Evolutionary conservation across 2,797 vertebrate species (phyloP).

Genomic region (Thamnophis elegans): DNA sequence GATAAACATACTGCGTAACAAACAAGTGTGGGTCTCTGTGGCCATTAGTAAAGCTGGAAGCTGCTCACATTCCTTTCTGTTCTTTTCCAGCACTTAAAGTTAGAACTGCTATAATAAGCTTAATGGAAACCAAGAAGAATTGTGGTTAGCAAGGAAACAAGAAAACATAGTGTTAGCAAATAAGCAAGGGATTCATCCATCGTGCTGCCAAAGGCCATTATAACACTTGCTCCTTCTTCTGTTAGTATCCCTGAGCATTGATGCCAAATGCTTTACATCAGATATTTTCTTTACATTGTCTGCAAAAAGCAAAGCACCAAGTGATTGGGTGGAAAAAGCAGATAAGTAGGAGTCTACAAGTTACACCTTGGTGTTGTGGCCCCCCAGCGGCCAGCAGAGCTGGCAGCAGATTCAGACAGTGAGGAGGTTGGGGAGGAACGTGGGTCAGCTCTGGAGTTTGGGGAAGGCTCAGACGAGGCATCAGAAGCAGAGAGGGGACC

Average conservation of each 20-base stretch:
- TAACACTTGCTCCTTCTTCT: not conserved
- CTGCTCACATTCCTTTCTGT: slow-evolving; percentile 27
- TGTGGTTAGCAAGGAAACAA: slow-evolving; percentile 26
- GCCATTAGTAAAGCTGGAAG: not conserved
- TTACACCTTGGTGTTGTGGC: not conserved
- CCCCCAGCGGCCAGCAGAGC: too few species aligned
- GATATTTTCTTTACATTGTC: slow-evolving; percentile 22
- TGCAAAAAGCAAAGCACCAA: not conserved
- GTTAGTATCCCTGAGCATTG: not conserved
- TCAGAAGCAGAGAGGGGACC: too few species aligned
- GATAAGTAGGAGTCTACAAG: not conserved
- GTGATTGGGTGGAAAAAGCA: not conserved
- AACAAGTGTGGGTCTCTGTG: not conserved
- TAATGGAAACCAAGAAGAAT: slow-evolving; percentile 33
- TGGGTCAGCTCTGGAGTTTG: too few species aligned
- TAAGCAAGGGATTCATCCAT: slow-evolving; percentile 14
- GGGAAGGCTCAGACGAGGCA: too few species aligned
- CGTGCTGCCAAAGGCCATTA: not conserved
- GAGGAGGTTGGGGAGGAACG: too few species aligned
- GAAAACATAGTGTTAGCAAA: not conserved
- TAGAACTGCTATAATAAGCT: not conserved
- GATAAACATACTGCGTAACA: not conserved
- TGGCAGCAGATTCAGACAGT: too few species aligned
- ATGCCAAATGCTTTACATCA: slow-evolving; percentile 15
- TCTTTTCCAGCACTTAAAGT: slow-evolving; percentile 31